Conservation (phyloP, 2,888 invertebrate species). For the Dicranocentrus wangi region DNA sequence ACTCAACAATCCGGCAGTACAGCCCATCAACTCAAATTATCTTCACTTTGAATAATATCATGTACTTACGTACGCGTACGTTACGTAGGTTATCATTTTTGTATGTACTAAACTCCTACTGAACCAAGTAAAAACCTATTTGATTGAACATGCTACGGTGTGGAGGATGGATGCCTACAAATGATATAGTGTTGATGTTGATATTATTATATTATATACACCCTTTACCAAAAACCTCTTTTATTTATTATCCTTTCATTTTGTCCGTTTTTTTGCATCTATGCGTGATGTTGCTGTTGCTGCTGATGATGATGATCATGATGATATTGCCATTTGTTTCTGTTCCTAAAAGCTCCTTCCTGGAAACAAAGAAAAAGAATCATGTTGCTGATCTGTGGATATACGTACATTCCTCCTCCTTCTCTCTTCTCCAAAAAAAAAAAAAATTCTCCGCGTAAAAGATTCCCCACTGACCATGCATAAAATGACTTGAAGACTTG, state of each 20-base stretch:
- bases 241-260: conserved; percentile 48
- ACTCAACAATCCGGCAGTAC: conserved; percentile 25
- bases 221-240: conserved; percentile 26
- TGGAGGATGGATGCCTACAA: too few relatives aligned
- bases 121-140: too few relatives aligned
- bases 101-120: too few relatives aligned
- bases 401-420: neutral
- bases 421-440: too few relatives aligned
- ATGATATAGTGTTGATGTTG: too few relatives aligned
- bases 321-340: conserved; percentile 52
- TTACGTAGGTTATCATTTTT: neutral
- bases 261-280: conserved; percentile 48
- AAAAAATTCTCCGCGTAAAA: neutral
- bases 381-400: conserved; percentile 40
- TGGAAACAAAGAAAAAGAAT: conserved; percentile 56
- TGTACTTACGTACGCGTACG: neutral
- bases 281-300: conserved; percentile 43
- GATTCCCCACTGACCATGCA: conserved; percentile 44
- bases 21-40: conserved; percentile 24
- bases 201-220: conserved; percentile 36
- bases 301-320: conserved; percentile 33
- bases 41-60: neutral
- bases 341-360: conserved; percentile 52
- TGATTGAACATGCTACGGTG: too few relatives aligned
- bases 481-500: conserved; percentile 34